Base-by-base conservation (phyloP, 2,797 vertebrate species). In the Falco peregrinus region DNA sequence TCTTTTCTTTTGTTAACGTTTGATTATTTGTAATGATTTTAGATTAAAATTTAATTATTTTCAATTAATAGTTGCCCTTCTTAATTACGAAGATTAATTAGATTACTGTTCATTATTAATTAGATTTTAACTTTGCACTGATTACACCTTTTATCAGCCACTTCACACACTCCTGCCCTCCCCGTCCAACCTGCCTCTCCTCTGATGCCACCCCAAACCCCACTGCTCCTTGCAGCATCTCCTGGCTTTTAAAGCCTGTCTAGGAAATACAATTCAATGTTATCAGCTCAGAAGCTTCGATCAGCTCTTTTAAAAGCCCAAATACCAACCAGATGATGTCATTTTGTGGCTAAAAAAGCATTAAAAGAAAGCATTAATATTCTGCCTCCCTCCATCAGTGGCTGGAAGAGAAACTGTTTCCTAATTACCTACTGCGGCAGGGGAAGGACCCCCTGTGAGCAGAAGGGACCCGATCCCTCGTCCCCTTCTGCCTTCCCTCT, bases 31-130 rank as follows among this genome's bases (percentile, higher is more conserved):
- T 63, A 96, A 94, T 73, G 80, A 96, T 96, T 96, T 95, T 51
- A 94, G 95, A 96, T 96, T 93, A 89, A 89, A 94, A 89, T 69
- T 81, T 93, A 91, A 96, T 96, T 96, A 93, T 90, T 97, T 94
- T 90, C 90, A 94, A 95, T 94, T 96, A 93, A 81, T 69, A 82
- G 59, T 74, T 93, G 50, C 75, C 45, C 51, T 92, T 92, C 88
- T 92, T 96, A 96, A 96, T 97, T 96, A 95, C 0, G 0, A 78
- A 89, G 78, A 90, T 90, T 60, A 90, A 95, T 93, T 95, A 93
- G 90, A 82, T 95, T 86, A 69, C 86, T 11, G 20, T 82, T 96
- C 60, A 24, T 96, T 92, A 93, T 95, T 95, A 96, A 95, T 92
- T 94, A 87, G 95, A 84, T 89, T 90, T 95, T 92, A 92, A 84